These are phyloP conservation scores for Spongilla lacustris DNA, from an alignment of 37 sponge, comb jelly and placozoan species.

Conservation along the genomic window DNA sequence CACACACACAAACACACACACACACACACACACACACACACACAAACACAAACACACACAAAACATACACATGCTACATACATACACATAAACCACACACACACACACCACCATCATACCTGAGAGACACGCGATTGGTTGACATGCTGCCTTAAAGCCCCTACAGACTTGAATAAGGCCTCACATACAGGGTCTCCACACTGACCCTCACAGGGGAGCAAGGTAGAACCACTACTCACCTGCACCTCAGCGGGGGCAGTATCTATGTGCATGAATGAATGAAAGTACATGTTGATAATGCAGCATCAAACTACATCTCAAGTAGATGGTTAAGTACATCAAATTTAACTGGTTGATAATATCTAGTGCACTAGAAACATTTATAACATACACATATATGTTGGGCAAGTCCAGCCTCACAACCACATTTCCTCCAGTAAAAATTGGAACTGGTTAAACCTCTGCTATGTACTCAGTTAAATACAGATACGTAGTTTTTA, in stretches of 20 bases:
- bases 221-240: background rate
- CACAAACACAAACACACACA: background rate
- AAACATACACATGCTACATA: background rate
- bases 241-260: background rate
- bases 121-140: background rate
- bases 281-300: background rate
- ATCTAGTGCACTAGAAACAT: too few species aligned
- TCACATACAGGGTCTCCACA: constrained; percentile 33
- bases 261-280: background rate
- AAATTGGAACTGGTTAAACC: too few species aligned
- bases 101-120: constrained; percentile 1
- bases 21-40: background rate
- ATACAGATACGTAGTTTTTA: too few species aligned
- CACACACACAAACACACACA: background rate
- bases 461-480: too few species aligned
- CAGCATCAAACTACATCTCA: too few species aligned
- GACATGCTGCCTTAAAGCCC: constrained; percentile 26
- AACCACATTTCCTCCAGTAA: too few species aligned
- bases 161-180: background rate
- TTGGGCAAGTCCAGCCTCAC: too few species aligned
- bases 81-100: background rate
- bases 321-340: too few species aligned
- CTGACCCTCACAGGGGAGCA: constrained; percentile 15
- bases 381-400: too few species aligned
- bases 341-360: too few species aligned